Percentiles rank a stretch among this genome's conserved stretches.
Evolutionary conservation across 2,888 invertebrate species (phyloP).

Genomic region (Papilio gigon): DNA sequence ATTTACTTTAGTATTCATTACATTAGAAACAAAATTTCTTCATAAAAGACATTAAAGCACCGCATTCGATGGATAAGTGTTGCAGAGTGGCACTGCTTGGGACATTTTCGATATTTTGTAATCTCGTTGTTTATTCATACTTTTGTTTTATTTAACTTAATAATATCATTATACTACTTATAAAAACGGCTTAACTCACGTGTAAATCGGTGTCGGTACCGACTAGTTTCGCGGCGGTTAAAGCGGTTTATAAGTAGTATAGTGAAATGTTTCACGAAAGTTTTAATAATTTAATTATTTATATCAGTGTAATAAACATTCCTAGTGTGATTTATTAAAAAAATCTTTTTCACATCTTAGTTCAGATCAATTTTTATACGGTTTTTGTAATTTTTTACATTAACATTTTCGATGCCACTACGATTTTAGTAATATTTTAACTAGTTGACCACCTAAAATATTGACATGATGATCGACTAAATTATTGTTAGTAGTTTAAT

Average conservation of each 20-base stretch:
- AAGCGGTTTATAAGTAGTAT: too few relatives aligned
- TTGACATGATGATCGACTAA: background rate
- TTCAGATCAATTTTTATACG: background rate
- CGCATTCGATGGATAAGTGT: slow-evolving; percentile 33
- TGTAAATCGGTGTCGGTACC: too few relatives aligned
- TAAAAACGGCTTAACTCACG: too few relatives aligned
- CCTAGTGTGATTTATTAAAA: background rate
- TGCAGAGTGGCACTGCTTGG: slow-evolving; percentile 30
- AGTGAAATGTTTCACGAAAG: too few relatives aligned
- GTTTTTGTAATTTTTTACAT: background rate
- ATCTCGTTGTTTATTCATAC: background rate
- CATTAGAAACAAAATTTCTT: slow-evolving; percentile 30
- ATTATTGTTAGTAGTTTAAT: background rate
- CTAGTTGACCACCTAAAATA: background rate
- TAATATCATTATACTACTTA: too few relatives aligned
- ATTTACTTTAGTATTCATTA: background rate
- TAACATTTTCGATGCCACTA: background rate
- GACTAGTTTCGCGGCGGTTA: too few relatives aligned
- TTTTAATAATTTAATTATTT: too few relatives aligned
- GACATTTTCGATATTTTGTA: slow-evolving; percentile 11
- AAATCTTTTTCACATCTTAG: background rate
- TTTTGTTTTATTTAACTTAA: background rate
- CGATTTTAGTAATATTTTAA: background rate
- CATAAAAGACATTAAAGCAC: slow-evolving; percentile 36
- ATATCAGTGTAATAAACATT: background rate